Percentiles rank a stretch among this genome's conserved stretches.
These are phyloP conservation scores for Proctacanthus coquilletti DNA, from an alignment of 1,140 invertebrate species.

Conservation along the genomic window DNA sequence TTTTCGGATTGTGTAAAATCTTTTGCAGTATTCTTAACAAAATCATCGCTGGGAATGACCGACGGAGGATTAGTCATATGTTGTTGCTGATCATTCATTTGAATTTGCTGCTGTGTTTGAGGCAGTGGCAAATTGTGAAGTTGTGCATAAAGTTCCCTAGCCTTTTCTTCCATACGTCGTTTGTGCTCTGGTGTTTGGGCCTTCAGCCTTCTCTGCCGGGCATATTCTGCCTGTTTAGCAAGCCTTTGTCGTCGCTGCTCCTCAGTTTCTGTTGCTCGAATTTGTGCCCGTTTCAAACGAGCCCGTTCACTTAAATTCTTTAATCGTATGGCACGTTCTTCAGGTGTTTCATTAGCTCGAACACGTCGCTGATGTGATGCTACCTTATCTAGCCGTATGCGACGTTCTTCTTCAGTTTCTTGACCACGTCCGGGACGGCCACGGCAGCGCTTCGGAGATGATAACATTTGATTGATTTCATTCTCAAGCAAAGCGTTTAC, in stretches of 20 bases:
- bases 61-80: constrained; percentile 5
- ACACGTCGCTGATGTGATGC: constrained; percentile 24
- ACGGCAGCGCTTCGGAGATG: constrained; percentile 14
- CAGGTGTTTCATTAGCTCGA: constrained; percentile 36
- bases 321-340: constrained; percentile 33
- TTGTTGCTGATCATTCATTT: constrained; percentile 1
- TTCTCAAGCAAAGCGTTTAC: constrained; percentile 22
- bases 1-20: constrained; percentile 15
- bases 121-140: neutral
- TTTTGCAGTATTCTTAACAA: constrained; percentile 8
- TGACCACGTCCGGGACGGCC: constrained; percentile 13
- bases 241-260: constrained; percentile 23
- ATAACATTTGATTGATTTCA: constrained; percentile 25
- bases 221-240: constrained; percentile 27
- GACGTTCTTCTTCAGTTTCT: constrained; percentile 27
- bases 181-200: constrained; percentile 17
- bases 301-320: constrained; percentile 25
- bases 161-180: constrained; percentile 5
- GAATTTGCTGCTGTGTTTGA: neutral
- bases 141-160: constrained; percentile 17
- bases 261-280: constrained; percentile 22
- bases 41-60: constrained; percentile 8
- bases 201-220: constrained; percentile 22
- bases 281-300: constrained; percentile 22
- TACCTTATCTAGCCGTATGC: constrained; percentile 27